Evolutionary conservation across 2,797 vertebrate species (phyloP).

Genomic region (Scomberomorus guttatus): DNA sequence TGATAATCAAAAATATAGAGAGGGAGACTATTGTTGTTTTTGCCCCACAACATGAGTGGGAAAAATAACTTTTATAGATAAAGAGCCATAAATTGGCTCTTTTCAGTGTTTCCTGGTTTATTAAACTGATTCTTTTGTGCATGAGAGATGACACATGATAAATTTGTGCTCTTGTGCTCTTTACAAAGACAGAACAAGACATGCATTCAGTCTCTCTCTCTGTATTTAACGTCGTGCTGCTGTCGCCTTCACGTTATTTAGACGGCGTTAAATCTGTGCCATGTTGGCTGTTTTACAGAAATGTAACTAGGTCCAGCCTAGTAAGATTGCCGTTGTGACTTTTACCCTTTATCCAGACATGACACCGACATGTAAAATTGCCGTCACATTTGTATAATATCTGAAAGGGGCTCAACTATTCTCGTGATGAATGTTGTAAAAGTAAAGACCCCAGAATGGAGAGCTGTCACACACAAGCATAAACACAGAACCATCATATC

Average conservation of each 20-base stretch:
- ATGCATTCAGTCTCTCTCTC: not conserved
- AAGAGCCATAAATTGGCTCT: not conserved
- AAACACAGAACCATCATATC: conserved; percentile 39
- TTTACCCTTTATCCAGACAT: not conserved
- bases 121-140: not conserved
- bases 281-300: not conserved
- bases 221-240: not conserved
- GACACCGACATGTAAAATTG: too few species aligned
- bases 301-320: too few species aligned
- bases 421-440: conserved; percentile 49
- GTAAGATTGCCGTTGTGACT: not conserved
- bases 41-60: not conserved
- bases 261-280: not conserved
- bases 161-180: not conserved
- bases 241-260: not conserved
- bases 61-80: not conserved
- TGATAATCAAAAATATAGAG: not conserved
- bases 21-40: not conserved
- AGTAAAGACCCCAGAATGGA: conserved; percentile 40
- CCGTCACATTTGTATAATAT: conserved; percentile 19
- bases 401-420: conserved; percentile 40
- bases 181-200: too few species aligned
- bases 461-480: conserved; percentile 62
- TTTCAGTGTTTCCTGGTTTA: not conserved
- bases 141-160: not conserved